A percentile compares a stretch with the other conserved stretches of the same genome.
Evolutionary conservation across 2,113 vertebrate species (phyloP).

Genomic region (Manacus vitellinus): DNA sequence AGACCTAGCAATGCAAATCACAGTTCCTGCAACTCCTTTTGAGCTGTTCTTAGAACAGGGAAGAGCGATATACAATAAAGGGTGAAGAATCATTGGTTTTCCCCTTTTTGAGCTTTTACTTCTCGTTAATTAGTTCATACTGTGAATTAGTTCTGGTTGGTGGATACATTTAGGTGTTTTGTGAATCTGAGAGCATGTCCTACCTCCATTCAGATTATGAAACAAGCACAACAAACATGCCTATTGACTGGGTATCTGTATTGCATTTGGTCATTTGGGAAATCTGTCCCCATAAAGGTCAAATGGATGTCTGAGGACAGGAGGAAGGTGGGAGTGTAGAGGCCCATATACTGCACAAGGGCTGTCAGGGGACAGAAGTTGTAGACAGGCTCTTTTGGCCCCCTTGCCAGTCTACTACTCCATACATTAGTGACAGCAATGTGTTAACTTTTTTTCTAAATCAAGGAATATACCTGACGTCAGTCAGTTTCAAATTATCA

Average conservation of each 20-base stretch:
- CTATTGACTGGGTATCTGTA: neutral
- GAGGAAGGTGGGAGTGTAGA: neutral
- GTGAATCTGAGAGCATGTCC: neutral
- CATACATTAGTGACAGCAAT: neutral
- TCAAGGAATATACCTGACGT: neutral
- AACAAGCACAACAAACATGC: neutral
- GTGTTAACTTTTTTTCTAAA: neutral
- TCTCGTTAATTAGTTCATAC: neutral
- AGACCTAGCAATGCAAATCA: slow-evolving; percentile 34
- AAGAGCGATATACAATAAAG: neutral
- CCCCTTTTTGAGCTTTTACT: neutral
- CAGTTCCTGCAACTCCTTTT: slow-evolving; percentile 2
- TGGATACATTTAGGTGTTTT: neutral
- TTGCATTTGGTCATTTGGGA: neutral
- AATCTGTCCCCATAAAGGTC: neutral
- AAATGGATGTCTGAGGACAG: neutral
- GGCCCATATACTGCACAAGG: neutral
- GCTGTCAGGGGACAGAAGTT: neutral
- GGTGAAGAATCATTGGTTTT: neutral
- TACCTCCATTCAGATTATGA: neutral
- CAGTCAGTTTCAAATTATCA: neutral
- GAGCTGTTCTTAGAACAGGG: neutral
- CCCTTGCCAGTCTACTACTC: neutral
- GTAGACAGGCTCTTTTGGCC: neutral
- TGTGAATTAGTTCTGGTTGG: slow-evolving; percentile 21